phyloP scores from a whole-genome alignment of 2,797 vertebrate genomes.

The Chrosomus eos region DNA sequence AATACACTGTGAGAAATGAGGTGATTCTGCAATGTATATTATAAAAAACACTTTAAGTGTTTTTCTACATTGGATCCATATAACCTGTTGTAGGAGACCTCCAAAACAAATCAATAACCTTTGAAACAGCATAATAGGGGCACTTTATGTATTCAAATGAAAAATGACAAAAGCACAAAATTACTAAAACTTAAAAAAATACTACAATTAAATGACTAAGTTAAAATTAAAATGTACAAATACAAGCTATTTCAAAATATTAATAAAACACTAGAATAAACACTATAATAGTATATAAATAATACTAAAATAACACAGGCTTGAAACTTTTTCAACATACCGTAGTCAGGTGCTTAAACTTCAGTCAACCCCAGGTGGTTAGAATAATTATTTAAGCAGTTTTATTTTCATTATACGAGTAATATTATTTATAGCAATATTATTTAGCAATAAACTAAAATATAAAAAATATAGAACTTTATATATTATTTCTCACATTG shows the following conservation, averaged over 20 bases:
- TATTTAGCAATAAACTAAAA: not conserved
- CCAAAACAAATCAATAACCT: not conserved
- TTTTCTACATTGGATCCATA: not conserved
- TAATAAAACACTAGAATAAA: not conserved
- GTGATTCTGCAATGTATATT: not conserved
- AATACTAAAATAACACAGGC: not conserved
- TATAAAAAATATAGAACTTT: not conserved
- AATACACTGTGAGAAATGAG: not conserved
- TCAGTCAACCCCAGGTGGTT: too few species aligned
- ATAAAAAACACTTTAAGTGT: not conserved
- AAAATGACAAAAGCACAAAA: not conserved
- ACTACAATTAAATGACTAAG: too few species aligned
- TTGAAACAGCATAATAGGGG: not conserved
- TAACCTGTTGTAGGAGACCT: not conserved
- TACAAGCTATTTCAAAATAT: not conserved
- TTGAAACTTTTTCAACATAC: too few species aligned
- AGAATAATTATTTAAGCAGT: not conserved
- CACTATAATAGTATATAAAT: not conserved
- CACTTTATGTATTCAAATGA: not conserved
- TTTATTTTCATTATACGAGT: not conserved
- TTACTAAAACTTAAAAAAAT: too few species aligned
- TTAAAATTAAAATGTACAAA: not conserved
- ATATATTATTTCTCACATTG: not conserved
- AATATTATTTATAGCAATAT: too few species aligned
- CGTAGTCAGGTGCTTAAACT: not conserved